Evolutionary conservation across 2,888 invertebrate species (phyloP).

Genomic region (Galerucella nymphaeae): DNA sequence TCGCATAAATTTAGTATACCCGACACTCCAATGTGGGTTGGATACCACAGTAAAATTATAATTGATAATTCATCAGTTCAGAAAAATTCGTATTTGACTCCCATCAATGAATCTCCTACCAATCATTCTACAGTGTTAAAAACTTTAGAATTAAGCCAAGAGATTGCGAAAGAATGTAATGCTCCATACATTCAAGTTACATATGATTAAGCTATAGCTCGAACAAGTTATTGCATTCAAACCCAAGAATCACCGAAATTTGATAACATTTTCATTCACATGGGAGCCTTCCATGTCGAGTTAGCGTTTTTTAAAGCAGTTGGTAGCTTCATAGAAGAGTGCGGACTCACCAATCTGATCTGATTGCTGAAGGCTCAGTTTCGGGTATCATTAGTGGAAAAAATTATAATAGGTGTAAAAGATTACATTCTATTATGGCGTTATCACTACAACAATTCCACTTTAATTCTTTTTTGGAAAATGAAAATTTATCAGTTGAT

Average conservation of each 20-base stretch:
- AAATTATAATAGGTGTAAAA: constrained; percentile 49
- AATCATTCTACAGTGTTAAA: constrained; percentile 5
- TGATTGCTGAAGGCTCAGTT: constrained; percentile 47
- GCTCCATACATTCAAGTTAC: constrained; percentile 7
- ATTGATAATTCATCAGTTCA: constrained; percentile 7
- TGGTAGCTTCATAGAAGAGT: constrained; percentile 4
- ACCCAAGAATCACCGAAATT: constrained; percentile 7
- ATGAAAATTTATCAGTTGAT: constrained; percentile 19
- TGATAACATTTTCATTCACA: constrained; percentile 13
- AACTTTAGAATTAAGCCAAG: constrained; percentile 8
- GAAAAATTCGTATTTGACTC: constrained; percentile 6
- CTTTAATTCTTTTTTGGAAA: constrained; percentile 40
- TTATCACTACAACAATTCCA: constrained; percentile 47
- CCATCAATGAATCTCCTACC: constrained; percentile 3
- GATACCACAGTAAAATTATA: background rate
- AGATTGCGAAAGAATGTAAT: background rate
- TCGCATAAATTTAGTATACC: background rate
- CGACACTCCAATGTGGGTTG: constrained; percentile 2
- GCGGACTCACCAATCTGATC: constrained; percentile 24
- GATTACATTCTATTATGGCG: constrained; percentile 42
- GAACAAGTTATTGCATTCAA: constrained; percentile 7
- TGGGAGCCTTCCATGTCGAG: constrained; percentile 3
- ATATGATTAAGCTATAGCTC: constrained; percentile 7
- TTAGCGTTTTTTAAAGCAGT: constrained; percentile 11
- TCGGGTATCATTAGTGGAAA: constrained; percentile 48